Conservation (phyloP, 2,113 vertebrate genomes). For the Catharus fuscescens region DNA sequence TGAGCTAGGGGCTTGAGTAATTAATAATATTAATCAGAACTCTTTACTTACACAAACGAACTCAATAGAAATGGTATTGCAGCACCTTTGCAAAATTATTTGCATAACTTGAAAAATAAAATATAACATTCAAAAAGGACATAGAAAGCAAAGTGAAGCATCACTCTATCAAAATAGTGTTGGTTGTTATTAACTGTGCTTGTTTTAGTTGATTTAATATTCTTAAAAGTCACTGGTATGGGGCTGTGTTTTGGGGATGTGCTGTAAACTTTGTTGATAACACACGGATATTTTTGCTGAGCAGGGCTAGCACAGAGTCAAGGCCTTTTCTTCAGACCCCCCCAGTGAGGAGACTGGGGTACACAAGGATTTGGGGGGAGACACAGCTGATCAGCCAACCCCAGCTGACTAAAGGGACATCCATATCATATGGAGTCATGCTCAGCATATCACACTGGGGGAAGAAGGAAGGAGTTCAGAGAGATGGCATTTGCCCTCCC, state of each 20-base stretch:
- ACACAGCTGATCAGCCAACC: background rate
- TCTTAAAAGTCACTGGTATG: background rate
- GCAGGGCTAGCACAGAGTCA: background rate
- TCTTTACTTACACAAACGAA: background rate
- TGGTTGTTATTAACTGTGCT: background rate
- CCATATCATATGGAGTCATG: rapidly evolving
- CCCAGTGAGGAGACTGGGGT: background rate
- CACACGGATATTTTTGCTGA: background rate
- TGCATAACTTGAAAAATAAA: background rate
- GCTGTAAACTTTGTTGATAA: background rate
- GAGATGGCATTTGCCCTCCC: background rate
- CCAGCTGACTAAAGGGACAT: background rate
- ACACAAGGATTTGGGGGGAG: background rate
- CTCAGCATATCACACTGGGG: background rate
- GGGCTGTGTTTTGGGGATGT: background rate
- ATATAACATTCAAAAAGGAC: background rate
- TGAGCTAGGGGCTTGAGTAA: background rate
- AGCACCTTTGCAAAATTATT: background rate
- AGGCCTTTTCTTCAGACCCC: background rate
- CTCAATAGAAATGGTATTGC: background rate
- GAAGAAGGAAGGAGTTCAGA: background rate
- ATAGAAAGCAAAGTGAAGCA: background rate
- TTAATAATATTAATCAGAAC: background rate
- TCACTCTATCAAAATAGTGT: background rate
- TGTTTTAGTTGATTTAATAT: background rate